phyloP scores from a whole-genome alignment of 1,140 invertebrate species.

The Tetragnatha versicolor region DNA sequence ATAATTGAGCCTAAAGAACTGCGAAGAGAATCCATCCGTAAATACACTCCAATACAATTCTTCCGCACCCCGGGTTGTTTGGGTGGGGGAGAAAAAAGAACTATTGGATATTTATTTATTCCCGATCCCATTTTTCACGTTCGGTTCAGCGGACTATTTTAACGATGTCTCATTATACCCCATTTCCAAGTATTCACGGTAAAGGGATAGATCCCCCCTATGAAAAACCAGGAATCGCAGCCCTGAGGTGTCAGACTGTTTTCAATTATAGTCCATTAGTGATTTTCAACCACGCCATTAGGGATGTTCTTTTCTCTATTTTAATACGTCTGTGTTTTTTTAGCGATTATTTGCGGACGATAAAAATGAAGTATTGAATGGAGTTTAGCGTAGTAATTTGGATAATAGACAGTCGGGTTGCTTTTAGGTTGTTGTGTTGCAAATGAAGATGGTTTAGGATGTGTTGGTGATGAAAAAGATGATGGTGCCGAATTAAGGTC shows the following conservation, averaged over 20 bases:
- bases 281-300: not conserved
- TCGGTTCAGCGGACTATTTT: conserved; percentile 46
- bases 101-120: conserved; percentile 46
- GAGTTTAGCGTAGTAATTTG: no score
- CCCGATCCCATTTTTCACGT: conserved; percentile 41
- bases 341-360: no score
- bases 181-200: conserved; percentile 18
- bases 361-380: no score
- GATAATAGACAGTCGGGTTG: no score
- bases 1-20: conserved; percentile 31
- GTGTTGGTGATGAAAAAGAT: no score
- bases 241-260: conserved; percentile 42
- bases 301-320: not conserved
- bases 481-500: no score
- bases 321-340: not conserved
- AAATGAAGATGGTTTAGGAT: no score
- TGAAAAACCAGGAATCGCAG: no score
- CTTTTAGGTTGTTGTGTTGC: no score
- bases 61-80: conserved; percentile 39
- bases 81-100: conserved; percentile 33
- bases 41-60: conserved; percentile 40
- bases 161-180: conserved; percentile 51
- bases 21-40: not conserved
- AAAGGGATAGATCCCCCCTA: no score
- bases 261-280: conserved; percentile 31